phyloP scores from a whole-genome alignment of 2,113 vertebrate species.

The Pelvicachromis taeniatus region DNA sequence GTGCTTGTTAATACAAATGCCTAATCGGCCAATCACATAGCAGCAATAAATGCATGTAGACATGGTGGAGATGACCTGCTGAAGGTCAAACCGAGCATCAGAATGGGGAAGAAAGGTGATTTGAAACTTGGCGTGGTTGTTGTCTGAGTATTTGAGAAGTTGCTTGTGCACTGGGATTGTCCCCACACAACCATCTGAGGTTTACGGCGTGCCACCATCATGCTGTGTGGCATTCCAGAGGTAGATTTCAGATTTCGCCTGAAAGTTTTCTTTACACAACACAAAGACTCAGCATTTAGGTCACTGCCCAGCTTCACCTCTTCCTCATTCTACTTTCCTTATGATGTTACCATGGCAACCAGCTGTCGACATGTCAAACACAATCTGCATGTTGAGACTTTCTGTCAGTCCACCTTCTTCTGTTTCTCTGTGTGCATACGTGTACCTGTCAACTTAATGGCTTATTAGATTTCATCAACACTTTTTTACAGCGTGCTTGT shows the following conservation, averaged over 20 bases:
- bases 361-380: slow-evolving; percentile 9
- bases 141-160: not conserved
- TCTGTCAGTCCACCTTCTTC: slow-evolving; percentile 13
- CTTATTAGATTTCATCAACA: slow-evolving; percentile 10
- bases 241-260: not conserved
- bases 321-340: slow-evolving; percentile 2
- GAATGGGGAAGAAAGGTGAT: not conserved
- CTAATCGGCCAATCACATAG: not conserved
- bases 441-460: not conserved
- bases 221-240: not conserved
- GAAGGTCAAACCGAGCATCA: not conserved
- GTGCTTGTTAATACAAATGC: not conserved
- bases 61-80: not conserved
- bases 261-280: not conserved
- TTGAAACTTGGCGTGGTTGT: not conserved
- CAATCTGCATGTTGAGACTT: not conserved
- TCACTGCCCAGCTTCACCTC: not conserved
- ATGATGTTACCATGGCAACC: slow-evolving; percentile 1
- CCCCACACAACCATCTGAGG: not conserved
- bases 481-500: not conserved
- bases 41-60: not conserved
- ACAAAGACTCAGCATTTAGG: not conserved
- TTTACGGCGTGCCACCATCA: not conserved
- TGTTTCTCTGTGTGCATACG: not conserved
- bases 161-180: not conserved